These are phyloP conservation scores for Scelioninae gen. 2 DNA, from an alignment of 2,888 invertebrate genomes.

Conservation along the genomic window DNA sequence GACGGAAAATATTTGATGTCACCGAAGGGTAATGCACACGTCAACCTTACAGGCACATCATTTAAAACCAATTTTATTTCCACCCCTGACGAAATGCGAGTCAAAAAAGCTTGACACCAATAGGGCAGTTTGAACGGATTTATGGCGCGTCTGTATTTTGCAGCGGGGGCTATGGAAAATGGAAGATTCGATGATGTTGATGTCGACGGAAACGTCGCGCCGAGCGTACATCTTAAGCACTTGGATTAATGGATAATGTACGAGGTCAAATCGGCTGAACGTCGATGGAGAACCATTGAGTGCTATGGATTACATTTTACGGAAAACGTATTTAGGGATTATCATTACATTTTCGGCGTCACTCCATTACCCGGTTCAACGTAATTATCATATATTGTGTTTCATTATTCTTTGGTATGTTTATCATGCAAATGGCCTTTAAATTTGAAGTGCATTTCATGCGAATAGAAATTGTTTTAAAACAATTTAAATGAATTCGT, in stretches of 20 bases:
- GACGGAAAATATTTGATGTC: neutral
- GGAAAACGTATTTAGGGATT: slow-evolving; percentile 38
- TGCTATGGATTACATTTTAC: slow-evolving; percentile 40
- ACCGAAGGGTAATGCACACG: slow-evolving; percentile 5
- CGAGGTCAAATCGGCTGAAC: slow-evolving; percentile 50
- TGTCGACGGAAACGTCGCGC: slow-evolving; percentile 43
- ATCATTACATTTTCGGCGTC: slow-evolving; percentile 15
- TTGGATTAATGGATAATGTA: slow-evolving; percentile 58
- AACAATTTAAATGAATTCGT: no score
- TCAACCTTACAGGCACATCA: slow-evolving; percentile 5
- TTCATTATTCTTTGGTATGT: no score
- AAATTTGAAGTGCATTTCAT: no score
- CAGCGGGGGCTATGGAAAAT: slow-evolving; percentile 31
- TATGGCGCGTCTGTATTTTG: slow-evolving; percentile 31
- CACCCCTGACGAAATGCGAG: neutral
- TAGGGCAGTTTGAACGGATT: slow-evolving; percentile 22
- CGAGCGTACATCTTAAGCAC: slow-evolving; percentile 50
- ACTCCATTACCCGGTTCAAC: neutral
- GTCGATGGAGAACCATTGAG: slow-evolving; percentile 37
- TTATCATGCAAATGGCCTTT: no score
- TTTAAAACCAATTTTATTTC: slow-evolving; percentile 28
- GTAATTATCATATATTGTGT: neutral
- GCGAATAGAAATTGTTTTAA: no score
- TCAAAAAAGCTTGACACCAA: slow-evolving; percentile 2
- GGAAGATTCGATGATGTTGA: slow-evolving; percentile 36